Evolutionary conservation across 2,888 invertebrate genomes (phyloP).

Genomic region (Enchytraeus crypticus): DNA sequence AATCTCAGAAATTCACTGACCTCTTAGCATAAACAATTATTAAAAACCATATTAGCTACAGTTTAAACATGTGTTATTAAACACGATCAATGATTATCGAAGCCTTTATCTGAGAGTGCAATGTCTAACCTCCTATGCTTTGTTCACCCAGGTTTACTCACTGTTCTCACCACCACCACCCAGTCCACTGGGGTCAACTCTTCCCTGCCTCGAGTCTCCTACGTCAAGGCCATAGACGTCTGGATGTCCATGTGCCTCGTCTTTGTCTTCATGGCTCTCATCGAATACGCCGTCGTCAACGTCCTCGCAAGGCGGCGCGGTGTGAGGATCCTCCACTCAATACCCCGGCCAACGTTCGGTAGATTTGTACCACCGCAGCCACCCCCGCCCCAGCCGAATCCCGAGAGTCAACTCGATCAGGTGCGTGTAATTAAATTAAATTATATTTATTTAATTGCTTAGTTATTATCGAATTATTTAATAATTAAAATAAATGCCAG

Average conservation of each 20-base stretch:
- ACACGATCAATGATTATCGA: no score
- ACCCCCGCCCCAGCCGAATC: constrained; percentile 6
- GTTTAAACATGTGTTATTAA: no score
- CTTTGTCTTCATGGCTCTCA: constrained; percentile 14
- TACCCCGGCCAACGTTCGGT: constrained; percentile 13
- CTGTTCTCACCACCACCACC: constrained; percentile 55
- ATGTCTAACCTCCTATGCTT: no score
- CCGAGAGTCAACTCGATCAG: constrained; percentile 16
- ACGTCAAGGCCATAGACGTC: no score
- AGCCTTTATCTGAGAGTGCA: no score
- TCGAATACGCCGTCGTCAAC: constrained; percentile 42
- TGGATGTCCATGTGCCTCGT: constrained; percentile 16
- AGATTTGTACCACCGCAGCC: not conserved
- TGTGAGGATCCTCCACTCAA: constrained; percentile 11
- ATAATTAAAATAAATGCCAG: no score
- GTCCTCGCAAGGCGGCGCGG: constrained; percentile 10
- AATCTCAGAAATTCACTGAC: no score
- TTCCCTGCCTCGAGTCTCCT: constrained; percentile 77
- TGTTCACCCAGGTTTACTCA: no score
- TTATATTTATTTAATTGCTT: no score
- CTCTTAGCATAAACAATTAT: no score
- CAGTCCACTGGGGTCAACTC: constrained; percentile 86
- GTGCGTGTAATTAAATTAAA: not conserved
- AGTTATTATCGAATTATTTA: no score
- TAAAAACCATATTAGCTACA: no score